These are phyloP conservation scores for Sinella curviseta DNA, from an alignment of 1,140 invertebrate species.

Conservation along the genomic window DNA sequence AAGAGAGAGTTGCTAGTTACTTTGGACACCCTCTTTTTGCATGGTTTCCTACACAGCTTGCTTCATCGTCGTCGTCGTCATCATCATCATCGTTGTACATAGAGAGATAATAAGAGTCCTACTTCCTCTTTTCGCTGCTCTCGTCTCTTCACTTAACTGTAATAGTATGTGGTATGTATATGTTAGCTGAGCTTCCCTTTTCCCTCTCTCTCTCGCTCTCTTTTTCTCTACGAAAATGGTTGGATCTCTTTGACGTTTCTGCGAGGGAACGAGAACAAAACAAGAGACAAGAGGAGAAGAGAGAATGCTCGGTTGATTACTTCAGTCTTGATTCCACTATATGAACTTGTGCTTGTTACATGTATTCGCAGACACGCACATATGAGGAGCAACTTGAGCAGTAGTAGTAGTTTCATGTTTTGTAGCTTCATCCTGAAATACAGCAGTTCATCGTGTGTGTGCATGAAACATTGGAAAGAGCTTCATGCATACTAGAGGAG, in stretches of 20 bases:
- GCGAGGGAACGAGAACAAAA: not conserved
- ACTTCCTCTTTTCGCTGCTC: not conserved
- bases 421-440: no score
- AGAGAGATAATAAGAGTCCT: slow-evolving; percentile 6
- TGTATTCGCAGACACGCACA: not conserved
- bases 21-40: not conserved
- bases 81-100: not conserved
- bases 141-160: not conserved
- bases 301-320: slow-evolving; percentile 13
- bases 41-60: not conserved
- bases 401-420: not conserved
- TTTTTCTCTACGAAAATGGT: not conserved
- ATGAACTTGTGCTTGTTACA: not conserved
- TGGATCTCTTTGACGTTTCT: not conserved
- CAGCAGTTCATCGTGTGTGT: not conserved
- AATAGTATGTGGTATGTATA: not conserved
- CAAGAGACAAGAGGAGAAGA: not conserved
- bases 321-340: not conserved
- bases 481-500: not conserved
- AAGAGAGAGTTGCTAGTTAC: not conserved
- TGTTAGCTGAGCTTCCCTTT: not conserved
- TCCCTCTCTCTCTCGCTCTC: no score
- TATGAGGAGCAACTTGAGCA: not conserved
- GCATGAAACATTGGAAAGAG: not conserved
- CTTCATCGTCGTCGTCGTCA: no score